Percentiles rank a stretch among this genome's conserved stretches.
Conservation (phyloP, 1,140 invertebrate genomes). For the Asobara japonica region DNA sequence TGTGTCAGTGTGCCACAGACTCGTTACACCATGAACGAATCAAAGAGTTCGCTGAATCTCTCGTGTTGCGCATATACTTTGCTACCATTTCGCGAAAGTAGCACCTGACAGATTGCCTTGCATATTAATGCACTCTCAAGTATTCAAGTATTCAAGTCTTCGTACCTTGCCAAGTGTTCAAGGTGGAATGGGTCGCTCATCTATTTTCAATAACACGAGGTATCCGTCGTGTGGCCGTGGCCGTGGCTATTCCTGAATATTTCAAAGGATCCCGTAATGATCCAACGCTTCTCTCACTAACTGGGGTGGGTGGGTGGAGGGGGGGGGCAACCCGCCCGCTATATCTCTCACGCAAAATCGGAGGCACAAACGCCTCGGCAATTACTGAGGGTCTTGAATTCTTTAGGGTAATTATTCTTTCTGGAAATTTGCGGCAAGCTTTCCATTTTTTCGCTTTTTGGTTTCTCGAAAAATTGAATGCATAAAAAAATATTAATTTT, state of each 20-base stretch:
- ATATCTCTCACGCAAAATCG: conserved; percentile 4
- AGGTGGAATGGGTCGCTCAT: neutral
- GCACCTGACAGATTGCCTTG: conserved; percentile 24
- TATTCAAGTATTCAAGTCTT: conserved; percentile 33
- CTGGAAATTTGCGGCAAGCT: neutral
- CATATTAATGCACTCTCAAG: conserved; percentile 30
- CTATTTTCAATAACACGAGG: conserved; percentile 40
- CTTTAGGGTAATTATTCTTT: conserved; percentile 1
- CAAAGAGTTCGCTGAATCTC: neutral
- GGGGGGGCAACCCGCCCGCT: neutral
- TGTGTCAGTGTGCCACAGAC: conserved; percentile 51
- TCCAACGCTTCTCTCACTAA: conserved; percentile 11
- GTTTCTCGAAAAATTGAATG: too few species aligned
- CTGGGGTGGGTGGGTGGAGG: neutral
- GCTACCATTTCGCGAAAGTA: neutral
- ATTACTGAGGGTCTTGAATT: neutral
- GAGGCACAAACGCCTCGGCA: neutral
- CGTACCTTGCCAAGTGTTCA: neutral
- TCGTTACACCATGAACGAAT: neutral
- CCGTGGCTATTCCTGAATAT: conserved; percentile 35
- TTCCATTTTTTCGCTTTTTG: too few species aligned
- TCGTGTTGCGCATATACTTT: neutral
- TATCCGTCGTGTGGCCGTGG: conserved; percentile 14
- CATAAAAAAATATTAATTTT: too few species aligned
- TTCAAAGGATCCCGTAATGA: conserved; percentile 35